Conservation (phyloP, 2,888 invertebrate genomes). For the Diarsia dahlii region DNA sequence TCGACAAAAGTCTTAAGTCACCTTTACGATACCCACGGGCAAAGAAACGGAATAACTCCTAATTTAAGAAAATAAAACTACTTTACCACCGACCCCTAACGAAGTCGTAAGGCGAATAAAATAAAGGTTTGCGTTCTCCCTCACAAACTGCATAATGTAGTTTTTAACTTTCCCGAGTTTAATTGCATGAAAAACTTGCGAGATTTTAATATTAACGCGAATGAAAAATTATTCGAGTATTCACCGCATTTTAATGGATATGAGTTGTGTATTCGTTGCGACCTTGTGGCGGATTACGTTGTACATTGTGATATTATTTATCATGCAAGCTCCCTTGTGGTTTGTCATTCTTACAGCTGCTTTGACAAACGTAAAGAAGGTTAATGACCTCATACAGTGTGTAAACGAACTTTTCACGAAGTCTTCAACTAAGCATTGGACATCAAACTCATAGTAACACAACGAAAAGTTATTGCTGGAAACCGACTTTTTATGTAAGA, state of each 20-base stretch:
- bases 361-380: background rate
- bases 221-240: slow-evolving; percentile 51
- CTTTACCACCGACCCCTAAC: slow-evolving; percentile 30
- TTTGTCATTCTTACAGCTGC: background rate
- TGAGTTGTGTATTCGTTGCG: slow-evolving; percentile 26
- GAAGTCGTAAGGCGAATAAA: slow-evolving; percentile 45
- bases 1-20: background rate
- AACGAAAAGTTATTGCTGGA: background rate
- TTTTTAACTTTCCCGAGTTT: slow-evolving; percentile 59
- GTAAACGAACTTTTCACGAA: too few species aligned
- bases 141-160: slow-evolving; percentile 56
- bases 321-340: background rate
- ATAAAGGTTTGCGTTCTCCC: slow-evolving; percentile 45
- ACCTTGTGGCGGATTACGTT: slow-evolving; percentile 22
- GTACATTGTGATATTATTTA: slow-evolving; percentile 19
- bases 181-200: slow-evolving; percentile 59
- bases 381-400: background rate
- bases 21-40: slow-evolving; percentile 14
- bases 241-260: slow-evolving; percentile 43
- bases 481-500: background rate
- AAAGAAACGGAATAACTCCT: slow-evolving; percentile 24
- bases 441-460: background rate
- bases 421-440: too few species aligned
- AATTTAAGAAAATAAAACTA: slow-evolving; percentile 40
- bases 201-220: slow-evolving; percentile 51